These are phyloP conservation scores for Drosophila insularis DNA, from an alignment of 1,140 invertebrate species.

Conservation along the genomic window DNA sequence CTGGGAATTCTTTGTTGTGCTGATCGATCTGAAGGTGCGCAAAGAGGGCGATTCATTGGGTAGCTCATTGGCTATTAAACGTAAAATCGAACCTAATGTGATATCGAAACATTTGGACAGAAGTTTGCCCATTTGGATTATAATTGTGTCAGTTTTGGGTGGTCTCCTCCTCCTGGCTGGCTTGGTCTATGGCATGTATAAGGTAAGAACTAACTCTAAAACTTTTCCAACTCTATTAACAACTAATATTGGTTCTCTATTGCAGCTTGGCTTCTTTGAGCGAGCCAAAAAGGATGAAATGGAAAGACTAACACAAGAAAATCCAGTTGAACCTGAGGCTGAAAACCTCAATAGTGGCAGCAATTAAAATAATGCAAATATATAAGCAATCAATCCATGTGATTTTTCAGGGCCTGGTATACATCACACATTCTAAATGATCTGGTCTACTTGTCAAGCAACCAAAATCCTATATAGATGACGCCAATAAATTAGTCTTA, in stretches of 20 bases:
- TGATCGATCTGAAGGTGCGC: conserved; percentile 53
- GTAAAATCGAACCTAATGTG: conserved; percentile 71
- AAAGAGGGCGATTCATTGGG: conserved; percentile 63
- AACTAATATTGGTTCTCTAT: background rate
- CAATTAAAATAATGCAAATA: conserved; percentile 36
- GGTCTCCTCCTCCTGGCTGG: conserved; percentile 67
- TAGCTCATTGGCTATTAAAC: conserved; percentile 47
- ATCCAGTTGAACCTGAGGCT: conserved; percentile 68
- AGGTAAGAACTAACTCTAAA: conserved; percentile 42
- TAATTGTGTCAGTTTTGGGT: conserved; percentile 66
- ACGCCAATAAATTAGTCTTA: conserved; percentile 20
- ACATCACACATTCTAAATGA: conserved; percentile 63
- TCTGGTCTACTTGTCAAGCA: conserved; percentile 22
- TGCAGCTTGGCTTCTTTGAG: conserved; percentile 75
- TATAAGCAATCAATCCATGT: background rate
- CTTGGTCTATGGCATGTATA: conserved; percentile 70
- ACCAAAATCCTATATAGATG: conserved; percentile 35
- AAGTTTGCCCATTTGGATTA: conserved; percentile 64
- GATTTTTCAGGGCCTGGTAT: background rate
- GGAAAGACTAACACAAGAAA: conserved; percentile 64
- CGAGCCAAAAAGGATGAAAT: conserved; percentile 74
- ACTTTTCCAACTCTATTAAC: background rate
- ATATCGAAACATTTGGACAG: conserved; percentile 73
- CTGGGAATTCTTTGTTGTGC: conserved; percentile 78
- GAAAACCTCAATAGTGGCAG: conserved; percentile 71